Conservation (phyloP, 2,113 vertebrate genomes). For the Gopherus evgoodei region DNA sequence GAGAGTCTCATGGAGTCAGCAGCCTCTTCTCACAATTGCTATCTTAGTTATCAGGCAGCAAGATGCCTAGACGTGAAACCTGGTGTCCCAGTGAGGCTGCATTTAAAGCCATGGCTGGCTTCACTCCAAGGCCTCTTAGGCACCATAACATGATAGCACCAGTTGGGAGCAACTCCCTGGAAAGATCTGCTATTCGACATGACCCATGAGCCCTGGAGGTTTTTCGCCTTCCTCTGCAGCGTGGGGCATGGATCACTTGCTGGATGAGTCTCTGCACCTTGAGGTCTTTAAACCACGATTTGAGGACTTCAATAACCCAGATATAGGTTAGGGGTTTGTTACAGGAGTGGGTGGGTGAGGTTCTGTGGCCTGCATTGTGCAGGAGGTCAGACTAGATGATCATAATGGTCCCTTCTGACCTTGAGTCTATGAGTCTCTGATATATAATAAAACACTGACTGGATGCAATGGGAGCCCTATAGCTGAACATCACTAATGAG, state of each 20-base stretch:
- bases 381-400: no score
- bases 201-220: background rate
- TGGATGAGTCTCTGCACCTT: no score
- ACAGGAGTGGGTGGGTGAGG: no score
- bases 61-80: background rate
- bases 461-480: slow-evolving; percentile 46
- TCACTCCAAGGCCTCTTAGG: background rate
- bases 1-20: background rate
- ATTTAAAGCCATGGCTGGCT: background rate
- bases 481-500: background rate
- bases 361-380: no score
- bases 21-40: background rate
- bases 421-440: background rate
- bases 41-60: background rate
- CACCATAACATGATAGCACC: background rate
- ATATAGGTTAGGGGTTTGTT: no score
- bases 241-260: no score
- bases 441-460: slow-evolving; percentile 56
- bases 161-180: background rate
- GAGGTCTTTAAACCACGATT: no score
- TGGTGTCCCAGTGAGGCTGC: background rate
- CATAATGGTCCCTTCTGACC: no score
- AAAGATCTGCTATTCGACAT: background rate
- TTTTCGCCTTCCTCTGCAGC: no score
- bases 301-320: no score